Evolutionary conservation across 2,888 invertebrate species (phyloP), one percentile per base, ranked within the genome.

Genomic region (Campaea margaritaria): DNA sequence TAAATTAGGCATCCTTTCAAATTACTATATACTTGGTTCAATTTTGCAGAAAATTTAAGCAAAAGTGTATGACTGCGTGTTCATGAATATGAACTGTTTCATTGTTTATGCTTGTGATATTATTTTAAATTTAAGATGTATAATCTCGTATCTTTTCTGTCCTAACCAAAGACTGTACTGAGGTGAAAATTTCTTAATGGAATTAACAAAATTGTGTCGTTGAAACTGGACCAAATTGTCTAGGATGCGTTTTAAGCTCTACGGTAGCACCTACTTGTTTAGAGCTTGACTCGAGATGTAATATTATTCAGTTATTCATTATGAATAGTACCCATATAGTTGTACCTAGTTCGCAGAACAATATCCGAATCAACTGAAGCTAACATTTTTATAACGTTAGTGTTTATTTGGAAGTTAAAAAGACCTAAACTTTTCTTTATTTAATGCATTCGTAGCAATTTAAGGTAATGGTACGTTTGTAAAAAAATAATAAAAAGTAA

Each of bases 91-190:
- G 47, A 48, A 43, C 71, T 70, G 72, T 79, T 76, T 83, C 81
- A 78, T 78, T 81, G 74, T 81, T 82, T 83, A 82, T 88, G 89
- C 91, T 91, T 91, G 92, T 91, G 92, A 91, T 91, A 91, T 90
- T 82, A 79, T 87, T 64, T 58, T 65, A 85, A 87, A 87, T 83
- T 82, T 89, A 89, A 90, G 89, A 82, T 79, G 75, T 70, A 65
- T 78, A 78, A 78, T 80, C 85, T 83, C 82, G 81, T 78, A 81
- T 84, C 83, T 83, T 86, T 79, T 87, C 85, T 90, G 85, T 89
- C 81, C 89, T 90, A 89, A 91, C 91, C 89, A 91, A 92, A 91
- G 91, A 92, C 92, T 91, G 89, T 86, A 82, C 79, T 78, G 80
- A 80, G 71, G 81, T 83, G 81, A 84, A 83, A 79, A 82, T 85